A percentile compares a stretch with the other conserved stretches of the same genome.
phyloP scores from a whole-genome alignment of 2,797 vertebrate genomes.

The Sebastes miniatus region DNA sequence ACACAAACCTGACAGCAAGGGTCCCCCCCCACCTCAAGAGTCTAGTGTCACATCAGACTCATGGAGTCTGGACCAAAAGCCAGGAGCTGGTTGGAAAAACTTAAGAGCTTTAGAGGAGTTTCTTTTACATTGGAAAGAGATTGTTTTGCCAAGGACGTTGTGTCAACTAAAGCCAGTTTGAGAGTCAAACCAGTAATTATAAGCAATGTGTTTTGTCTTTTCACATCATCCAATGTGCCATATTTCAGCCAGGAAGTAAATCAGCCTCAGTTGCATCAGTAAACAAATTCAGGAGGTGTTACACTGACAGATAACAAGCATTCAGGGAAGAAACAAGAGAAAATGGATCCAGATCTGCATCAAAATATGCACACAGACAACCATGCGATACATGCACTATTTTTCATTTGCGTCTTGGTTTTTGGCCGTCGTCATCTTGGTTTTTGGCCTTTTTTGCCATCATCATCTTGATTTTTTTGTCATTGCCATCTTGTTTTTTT shows the following conservation, averaged over 20 bases:
- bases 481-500: too few species aligned
- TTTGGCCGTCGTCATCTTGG: too few species aligned
- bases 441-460: too few species aligned
- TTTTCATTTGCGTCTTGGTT: neutral
- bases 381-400: neutral
- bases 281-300: neutral
- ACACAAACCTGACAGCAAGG: slow-evolving; percentile 49
- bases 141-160: slow-evolving; percentile 17
- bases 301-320: neutral
- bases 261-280: neutral
- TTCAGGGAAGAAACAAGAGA: neutral
- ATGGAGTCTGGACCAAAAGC: slow-evolving; percentile 8
- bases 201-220: slow-evolving; percentile 13
- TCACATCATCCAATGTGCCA: neutral
- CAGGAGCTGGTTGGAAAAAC: slow-evolving; percentile 19
- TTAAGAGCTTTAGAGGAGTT: slow-evolving; percentile 13
- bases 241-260: slow-evolving; percentile 1
- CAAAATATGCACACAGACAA: neutral
- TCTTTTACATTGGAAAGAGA: neutral
- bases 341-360: neutral
- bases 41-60: neutral
- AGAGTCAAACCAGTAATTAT: slow-evolving; percentile 20
- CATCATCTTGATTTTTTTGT: too few species aligned
- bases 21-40: neutral
- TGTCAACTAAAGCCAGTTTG: slow-evolving; percentile 30